Conservation (phyloP, 1,140 invertebrate species). For the Microplitis mediator region DNA sequence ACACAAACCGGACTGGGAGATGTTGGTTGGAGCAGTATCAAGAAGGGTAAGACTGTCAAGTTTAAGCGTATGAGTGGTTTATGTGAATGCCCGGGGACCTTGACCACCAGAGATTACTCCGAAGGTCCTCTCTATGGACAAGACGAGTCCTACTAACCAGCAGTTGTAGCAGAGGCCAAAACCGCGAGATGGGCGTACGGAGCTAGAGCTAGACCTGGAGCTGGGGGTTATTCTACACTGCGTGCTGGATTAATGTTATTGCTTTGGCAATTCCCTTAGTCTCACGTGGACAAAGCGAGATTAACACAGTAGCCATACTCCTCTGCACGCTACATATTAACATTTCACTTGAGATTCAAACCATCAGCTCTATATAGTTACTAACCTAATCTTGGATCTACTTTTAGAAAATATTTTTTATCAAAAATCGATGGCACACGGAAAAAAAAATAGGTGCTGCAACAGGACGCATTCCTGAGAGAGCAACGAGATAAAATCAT, state of each 20-base stretch:
- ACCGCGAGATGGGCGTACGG: constrained; percentile 40
- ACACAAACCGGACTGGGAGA: background rate
- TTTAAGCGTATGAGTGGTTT: constrained; percentile 45
- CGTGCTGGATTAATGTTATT: constrained; percentile 58
- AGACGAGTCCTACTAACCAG: no score
- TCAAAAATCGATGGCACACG: no score
- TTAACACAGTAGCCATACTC: constrained; percentile 36
- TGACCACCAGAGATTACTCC: constrained; percentile 57
- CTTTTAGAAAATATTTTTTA: no score
- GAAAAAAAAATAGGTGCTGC: no score
- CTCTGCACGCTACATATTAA: background rate
- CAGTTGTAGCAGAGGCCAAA: background rate
- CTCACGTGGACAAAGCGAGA: constrained; percentile 41
- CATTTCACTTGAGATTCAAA: background rate
- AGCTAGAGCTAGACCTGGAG: constrained; percentile 35
- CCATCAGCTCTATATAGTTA: background rate
- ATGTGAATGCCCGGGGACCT: constrained; percentile 46
- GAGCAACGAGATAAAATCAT: no score
- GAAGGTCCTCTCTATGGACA: constrained; percentile 28
- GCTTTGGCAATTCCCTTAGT: constrained; percentile 49
- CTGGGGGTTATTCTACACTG: constrained; percentile 13
- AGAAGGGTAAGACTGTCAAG: background rate
- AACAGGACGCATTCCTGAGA: no score
- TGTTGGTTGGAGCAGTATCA: constrained; percentile 1
- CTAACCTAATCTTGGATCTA: background rate